Evolutionary conservation across 2,888 invertebrate genomes (phyloP), one percentile per base, ranked within the genome.

Genomic region (Apocheima hispidaria): DNA sequence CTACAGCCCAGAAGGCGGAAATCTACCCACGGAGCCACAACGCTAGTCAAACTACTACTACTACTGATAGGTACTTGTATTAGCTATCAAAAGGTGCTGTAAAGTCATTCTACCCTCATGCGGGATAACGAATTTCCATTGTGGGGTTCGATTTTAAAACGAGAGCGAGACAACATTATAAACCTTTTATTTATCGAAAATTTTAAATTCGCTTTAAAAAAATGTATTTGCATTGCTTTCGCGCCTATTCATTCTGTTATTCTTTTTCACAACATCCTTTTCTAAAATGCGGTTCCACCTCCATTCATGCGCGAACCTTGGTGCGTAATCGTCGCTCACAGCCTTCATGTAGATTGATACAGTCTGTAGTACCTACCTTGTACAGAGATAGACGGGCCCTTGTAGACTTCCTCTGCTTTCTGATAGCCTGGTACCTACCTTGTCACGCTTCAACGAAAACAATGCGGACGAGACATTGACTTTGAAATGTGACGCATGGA

Each of bases 361-460:
- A 40, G 21, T 21, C 12, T 33, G n/a, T 18, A 9, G 18, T 18
- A 38, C 38, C 4, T n/a, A 21, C 20, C n/a, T 12, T 14, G 60
- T 35, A 53, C 49, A 44, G 65, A 55, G 68, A 60, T 55, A 60
- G 44, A 69, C 63, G 50, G 73, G 73, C 77, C 81, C 79, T 80
- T 77, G 83, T 68, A 74, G 54, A 79, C 81, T 87, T 89, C 88
- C 90, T 84, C 67, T 68, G 72, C 68, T 75, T 79, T 71, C 76
- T 81, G 77, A 59, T 58, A 56, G 67, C 75, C 76, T 81, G 75
- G 75, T 78, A 79, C 78, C 65, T 62, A 49, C 40, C 41, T 55
- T 49, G 75, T 76, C 70, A 84, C 72, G 84, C 78, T 74, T 85
- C 79, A 84, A 66, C 81, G 81, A 71, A 62, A 79, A 86, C 87